Evolutionary conservation across 2,113 vertebrate species (phyloP).

Genomic region (Origma solitaria): DNA sequence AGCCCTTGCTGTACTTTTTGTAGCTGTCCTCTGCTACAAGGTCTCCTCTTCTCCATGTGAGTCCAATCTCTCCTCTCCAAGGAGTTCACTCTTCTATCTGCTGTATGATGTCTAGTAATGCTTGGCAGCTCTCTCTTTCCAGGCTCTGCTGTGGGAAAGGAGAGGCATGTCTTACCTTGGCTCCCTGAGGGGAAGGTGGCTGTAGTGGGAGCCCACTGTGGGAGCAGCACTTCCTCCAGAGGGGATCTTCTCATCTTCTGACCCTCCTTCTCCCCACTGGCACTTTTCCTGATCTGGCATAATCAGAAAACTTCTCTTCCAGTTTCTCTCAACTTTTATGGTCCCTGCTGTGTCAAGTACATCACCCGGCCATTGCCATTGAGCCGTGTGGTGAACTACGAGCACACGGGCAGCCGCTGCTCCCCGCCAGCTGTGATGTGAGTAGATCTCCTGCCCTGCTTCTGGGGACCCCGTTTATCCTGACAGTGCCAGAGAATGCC

Average conservation of each 20-base stretch:
- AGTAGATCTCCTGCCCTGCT: background rate
- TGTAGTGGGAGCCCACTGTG: background rate
- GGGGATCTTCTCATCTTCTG: background rate
- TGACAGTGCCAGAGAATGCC: background rate
- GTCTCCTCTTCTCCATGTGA: background rate
- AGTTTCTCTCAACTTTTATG: background rate
- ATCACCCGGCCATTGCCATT: accelerated
- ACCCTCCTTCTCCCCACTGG: background rate
- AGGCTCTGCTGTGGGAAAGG: background rate
- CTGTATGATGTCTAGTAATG: background rate
- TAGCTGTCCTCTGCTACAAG: background rate
- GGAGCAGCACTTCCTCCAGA: background rate
- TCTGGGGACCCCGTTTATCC: background rate
- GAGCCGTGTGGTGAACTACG: background rate
- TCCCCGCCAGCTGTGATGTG: background rate
- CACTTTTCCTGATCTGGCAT: background rate
- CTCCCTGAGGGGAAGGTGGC: background rate
- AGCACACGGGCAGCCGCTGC: background rate
- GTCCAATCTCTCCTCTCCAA: background rate
- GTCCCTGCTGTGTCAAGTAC: background rate
- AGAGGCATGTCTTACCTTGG: background rate
- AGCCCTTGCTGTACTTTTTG: background rate
- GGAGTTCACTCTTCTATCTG: background rate
- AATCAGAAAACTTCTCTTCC: conserved; percentile 5
- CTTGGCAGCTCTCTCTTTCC: background rate